These are phyloP conservation scores for Caretta caretta DNA, from an alignment of 2,113 vertebrate species.

Conservation along the genomic window DNA sequence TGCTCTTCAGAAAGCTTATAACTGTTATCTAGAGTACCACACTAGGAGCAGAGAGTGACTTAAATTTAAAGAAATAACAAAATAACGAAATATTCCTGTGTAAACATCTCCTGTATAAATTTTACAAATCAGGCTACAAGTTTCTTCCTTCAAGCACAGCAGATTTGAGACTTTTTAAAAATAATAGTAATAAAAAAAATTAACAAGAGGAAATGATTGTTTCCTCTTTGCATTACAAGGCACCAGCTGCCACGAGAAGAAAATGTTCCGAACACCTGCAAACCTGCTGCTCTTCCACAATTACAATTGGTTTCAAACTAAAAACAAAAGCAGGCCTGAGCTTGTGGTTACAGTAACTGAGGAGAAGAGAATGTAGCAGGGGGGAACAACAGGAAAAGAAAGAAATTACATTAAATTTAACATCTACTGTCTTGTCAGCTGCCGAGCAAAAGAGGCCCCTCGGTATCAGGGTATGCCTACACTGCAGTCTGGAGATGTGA, in stretches of 20 bases:
- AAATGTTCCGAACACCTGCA: neutral
- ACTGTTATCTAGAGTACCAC: neutral
- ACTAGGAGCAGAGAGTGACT: rapidly evolving
- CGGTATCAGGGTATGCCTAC: neutral
- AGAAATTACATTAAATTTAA: neutral
- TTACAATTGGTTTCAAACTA: neutral
- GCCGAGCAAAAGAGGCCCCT: neutral
- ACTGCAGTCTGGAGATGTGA: neutral
- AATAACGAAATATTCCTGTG: neutral
- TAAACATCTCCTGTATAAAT: neutral
- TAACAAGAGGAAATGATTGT: neutral
- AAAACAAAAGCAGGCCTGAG: neutral
- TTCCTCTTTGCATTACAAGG: neutral
- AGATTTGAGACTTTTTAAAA: neutral
- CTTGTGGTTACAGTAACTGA: neutral
- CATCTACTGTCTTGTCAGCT: neutral
- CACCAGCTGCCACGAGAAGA: neutral
- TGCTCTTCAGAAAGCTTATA: neutral
- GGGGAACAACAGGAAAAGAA: neutral
- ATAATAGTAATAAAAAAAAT: neutral
- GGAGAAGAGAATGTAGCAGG: neutral
- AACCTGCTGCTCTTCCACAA: neutral
- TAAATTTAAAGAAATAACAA: neutral
- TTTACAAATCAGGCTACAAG: neutral
- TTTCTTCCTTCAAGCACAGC: neutral